A percentile compares a stretch with the other conserved stretches of the same genome.
Conservation (phyloP, 2,888 invertebrate species). For the Leucania comma region DNA sequence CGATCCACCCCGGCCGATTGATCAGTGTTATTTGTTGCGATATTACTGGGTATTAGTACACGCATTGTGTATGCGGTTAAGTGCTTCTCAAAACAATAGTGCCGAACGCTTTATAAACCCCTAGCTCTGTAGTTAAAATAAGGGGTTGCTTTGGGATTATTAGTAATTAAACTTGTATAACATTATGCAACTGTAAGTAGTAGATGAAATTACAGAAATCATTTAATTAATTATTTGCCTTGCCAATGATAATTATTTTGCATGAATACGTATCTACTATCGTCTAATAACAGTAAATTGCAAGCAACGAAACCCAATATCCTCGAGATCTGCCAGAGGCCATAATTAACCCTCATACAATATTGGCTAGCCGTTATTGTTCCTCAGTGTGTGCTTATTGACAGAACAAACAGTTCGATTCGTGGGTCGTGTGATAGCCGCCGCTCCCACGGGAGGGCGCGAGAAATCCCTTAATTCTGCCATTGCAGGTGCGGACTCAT, state of each 20-base stretch:
- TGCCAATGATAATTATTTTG: neutral
- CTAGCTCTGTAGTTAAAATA: constrained; percentile 3
- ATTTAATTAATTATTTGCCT: neutral
- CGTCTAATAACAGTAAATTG: constrained; percentile 58
- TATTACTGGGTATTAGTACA: constrained; percentile 79
- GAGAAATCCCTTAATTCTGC: constrained; percentile 90
- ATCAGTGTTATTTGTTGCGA: constrained; percentile 80
- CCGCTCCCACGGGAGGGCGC: constrained; percentile 90
- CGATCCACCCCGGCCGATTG: constrained; percentile 78
- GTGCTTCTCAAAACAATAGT: constrained; percentile 74
- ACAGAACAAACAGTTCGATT: constrained; percentile 83
- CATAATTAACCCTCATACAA: constrained; percentile 67
- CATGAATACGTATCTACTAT: constrained; percentile 8
- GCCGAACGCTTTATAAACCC: constrained; percentile 55
- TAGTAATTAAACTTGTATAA: constrained; percentile 13
- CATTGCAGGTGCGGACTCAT: constrained; percentile 90
- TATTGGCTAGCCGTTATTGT: constrained; percentile 82
- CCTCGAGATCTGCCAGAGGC: constrained; percentile 64
- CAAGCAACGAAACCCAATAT: constrained; percentile 70
- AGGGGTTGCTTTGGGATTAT: neutral
- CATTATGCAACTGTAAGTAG: neutral
- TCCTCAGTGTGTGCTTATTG: constrained; percentile 79
- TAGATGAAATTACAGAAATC: constrained; percentile 15
- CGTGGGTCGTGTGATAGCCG: constrained; percentile 74
- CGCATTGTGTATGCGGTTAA: constrained; percentile 78